Evolutionary conservation across 2,797 vertebrate genomes (phyloP).

Genomic region (Artibeus lituratus): DNA sequence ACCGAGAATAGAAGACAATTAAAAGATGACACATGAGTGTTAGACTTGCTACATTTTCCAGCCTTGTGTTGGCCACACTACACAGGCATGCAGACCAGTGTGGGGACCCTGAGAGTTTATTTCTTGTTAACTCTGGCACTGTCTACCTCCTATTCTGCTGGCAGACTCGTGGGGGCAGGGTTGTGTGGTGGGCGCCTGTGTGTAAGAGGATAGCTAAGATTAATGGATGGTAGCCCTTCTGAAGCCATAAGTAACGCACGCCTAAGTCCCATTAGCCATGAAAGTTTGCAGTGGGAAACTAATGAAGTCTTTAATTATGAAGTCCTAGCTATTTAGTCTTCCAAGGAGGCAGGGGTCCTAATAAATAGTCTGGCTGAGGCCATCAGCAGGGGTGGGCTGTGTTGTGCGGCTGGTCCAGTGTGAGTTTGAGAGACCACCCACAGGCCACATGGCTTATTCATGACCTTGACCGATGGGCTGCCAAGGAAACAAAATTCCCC

Average conservation of each 20-base stretch:
- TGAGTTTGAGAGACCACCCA: conserved; percentile 49
- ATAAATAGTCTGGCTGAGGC: conserved; percentile 38
- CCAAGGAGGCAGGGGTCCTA: conserved; percentile 5
- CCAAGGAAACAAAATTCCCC: conserved; percentile 13
- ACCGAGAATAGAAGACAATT: background rate
- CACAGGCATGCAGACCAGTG: background rate
- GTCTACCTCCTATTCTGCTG: background rate
- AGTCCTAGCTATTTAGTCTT: conserved; percentile 39
- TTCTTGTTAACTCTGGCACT: background rate
- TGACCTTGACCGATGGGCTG: conserved; percentile 33
- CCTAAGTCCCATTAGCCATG: background rate
- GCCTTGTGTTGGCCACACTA: background rate
- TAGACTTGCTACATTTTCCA: background rate
- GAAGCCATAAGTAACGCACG: background rate
- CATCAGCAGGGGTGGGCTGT: background rate
- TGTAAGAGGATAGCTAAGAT: background rate
- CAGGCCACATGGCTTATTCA: background rate
- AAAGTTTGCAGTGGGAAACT: conserved; percentile 50
- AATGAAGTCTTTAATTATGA: conserved; percentile 61
- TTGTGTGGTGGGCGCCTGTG: background rate
- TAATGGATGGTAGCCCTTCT: background rate
- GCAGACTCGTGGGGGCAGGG: background rate
- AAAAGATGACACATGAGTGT: background rate
- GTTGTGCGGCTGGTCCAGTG: background rate
- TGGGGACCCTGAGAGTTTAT: background rate